Percentiles rank a stretch among this genome's conserved stretches.
These are phyloP conservation scores for Sinopyrophorus schimmeli DNA, from an alignment of 2,888 invertebrate genomes.

Conservation along the genomic window DNA sequence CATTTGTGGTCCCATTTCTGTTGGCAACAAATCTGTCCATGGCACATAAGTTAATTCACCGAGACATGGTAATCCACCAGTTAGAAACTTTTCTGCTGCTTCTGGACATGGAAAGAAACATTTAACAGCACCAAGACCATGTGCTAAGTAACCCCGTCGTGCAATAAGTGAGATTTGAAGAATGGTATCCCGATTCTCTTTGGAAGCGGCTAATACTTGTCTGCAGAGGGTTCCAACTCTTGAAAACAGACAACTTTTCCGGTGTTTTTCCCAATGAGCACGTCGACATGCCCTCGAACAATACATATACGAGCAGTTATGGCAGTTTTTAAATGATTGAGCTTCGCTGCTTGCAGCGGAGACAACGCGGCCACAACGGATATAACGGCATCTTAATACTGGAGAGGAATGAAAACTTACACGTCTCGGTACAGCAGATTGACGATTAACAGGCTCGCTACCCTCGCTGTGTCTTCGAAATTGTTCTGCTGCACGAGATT, in stretches of 20 bases:
- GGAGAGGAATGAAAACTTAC: constrained; percentile 65
- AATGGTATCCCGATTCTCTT: constrained; percentile 75
- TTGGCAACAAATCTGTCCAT: constrained; percentile 82
- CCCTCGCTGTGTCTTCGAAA: constrained; percentile 68
- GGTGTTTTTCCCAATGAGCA: constrained; percentile 92
- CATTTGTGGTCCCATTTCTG: constrained; percentile 86
- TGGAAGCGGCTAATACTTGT: constrained; percentile 78
- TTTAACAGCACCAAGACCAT: constrained; percentile 90
- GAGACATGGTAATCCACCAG: constrained; percentile 74
- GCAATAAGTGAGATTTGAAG: constrained; percentile 82
- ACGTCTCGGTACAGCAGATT: constrained; percentile 54
- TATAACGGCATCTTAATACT: constrained; percentile 48
- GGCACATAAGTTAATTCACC: constrained; percentile 83
- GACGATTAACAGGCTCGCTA: constrained; percentile 57
- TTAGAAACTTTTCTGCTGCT: constrained; percentile 81
- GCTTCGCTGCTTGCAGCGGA: constrained; percentile 70
- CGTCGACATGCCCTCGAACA: constrained; percentile 90
- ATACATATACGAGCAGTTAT: constrained; percentile 93
- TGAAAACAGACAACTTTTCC: constrained; percentile 87
- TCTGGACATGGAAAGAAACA: constrained; percentile 87
- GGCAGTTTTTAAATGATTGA: constrained; percentile 85
- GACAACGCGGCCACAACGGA: constrained; percentile 27
- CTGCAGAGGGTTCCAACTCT: constrained; percentile 88
- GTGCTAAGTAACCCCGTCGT: constrained; percentile 78
- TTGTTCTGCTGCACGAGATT: constrained; percentile 45